Evolutionary conservation across 2,888 invertebrate species (phyloP), one percentile per base, ranked within the genome.

Genomic region (Rotaria magnacalcarata): DNA sequence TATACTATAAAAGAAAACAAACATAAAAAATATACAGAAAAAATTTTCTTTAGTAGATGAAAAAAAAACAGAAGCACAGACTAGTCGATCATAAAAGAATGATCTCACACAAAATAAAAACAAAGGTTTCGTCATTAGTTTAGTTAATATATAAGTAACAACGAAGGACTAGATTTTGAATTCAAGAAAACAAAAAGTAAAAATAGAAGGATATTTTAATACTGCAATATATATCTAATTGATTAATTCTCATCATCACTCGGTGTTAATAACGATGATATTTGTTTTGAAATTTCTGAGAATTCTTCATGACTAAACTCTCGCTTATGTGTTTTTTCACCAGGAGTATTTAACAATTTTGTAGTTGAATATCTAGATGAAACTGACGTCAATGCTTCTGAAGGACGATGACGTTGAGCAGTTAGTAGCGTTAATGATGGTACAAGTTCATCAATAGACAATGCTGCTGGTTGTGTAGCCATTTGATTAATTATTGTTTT

Each of bases 401-500:
- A 7, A 7, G 67, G 67, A 27, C 67, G 67, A 67, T 67, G 67
- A 19, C 67, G 67, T 67, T 67, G 67, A 27, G 67, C 34, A 67
- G 16, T 67, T 67, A 34, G 19, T 6, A 67, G 34, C 34, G 34
- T 67, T 34, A 41, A 67, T 19, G 67, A 34, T 67, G 67, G 67
- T 3, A 67, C 19, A 34, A 19, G 34, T 67, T 67, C 67, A 41
- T 67, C 67, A 34, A 14, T 19, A 67, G 67, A 16, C 19, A 24
- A 19, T 6, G 16, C 0, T 24, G 43, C 24, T 47, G 43, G 80
- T 80, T 80, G 80, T 1, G 47, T 80, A 80, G 80, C 80, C 80
- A 80, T 80, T 80, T 80, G 80, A 80, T 47, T 47, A 47, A 80
- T 47, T 14, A 80, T 80, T 80, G 80, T 80, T 80, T 80, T 43